Conservation (phyloP, 2,888 invertebrate genomes). For the Luffia ferchaultella region DNA sequence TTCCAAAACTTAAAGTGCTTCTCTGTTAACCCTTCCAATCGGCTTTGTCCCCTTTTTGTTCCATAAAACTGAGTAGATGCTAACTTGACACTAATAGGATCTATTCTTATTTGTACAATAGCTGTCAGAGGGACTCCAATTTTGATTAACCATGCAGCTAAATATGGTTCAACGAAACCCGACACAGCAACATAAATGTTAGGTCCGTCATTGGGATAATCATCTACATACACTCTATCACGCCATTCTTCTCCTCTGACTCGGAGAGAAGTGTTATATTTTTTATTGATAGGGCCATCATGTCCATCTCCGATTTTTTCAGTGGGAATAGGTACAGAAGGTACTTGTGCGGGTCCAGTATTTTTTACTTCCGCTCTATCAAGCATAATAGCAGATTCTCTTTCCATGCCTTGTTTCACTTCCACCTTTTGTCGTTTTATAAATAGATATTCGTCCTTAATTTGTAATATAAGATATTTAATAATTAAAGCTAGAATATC, state of each 20-base stretch:
- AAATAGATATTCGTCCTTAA: slow-evolving; percentile 50
- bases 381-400: slow-evolving; percentile 44
- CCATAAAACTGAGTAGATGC: slow-evolving; percentile 32
- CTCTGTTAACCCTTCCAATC: slow-evolving; percentile 36
- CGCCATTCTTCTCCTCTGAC: slow-evolving; percentile 64
- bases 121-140: slow-evolving; percentile 45
- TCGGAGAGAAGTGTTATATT: slow-evolving; percentile 52
- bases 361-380: slow-evolving; percentile 36
- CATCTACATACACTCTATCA: slow-evolving; percentile 58
- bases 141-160: slow-evolving; percentile 34
- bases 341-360: slow-evolving; percentile 27
- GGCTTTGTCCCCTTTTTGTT: slow-evolving; percentile 47
- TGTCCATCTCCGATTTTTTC: slow-evolving; percentile 22
- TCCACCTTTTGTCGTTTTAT: slow-evolving; percentile 42
- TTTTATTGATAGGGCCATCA: too few species aligned
- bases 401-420: slow-evolving; percentile 41
- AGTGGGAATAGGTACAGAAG: slow-evolving; percentile 19
- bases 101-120: slow-evolving; percentile 46
- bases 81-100: slow-evolving; percentile 24
- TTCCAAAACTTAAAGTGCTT: slow-evolving; percentile 44
- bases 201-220: slow-evolving; percentile 59
- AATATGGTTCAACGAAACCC: slow-evolving; percentile 47
- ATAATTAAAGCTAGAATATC: slow-evolving; percentile 46
- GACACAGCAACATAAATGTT: slow-evolving; percentile 61
- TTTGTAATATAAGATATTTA: slow-evolving; percentile 48